Evolutionary conservation across 2,797 vertebrate genomes (phyloP).

Genomic region (Artibeus jamaicensis): DNA sequence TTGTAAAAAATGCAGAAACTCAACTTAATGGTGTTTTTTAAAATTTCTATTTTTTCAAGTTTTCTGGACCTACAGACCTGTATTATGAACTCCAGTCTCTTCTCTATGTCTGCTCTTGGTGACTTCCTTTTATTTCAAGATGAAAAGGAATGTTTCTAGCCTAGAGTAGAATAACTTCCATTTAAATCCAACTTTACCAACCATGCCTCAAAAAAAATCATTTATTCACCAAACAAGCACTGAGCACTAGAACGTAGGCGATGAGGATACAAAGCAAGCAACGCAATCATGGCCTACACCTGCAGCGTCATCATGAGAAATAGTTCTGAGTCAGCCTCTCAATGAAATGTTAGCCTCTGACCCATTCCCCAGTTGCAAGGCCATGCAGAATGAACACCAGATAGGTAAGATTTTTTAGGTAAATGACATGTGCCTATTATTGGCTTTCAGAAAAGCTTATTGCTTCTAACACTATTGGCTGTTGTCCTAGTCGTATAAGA

Average conservation of each 20-base stretch:
- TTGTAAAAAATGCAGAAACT: not conserved
- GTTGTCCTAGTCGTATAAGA: not conserved
- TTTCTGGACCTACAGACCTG: not conserved
- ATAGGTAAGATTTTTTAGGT: not conserved
- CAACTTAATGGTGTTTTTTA: not conserved
- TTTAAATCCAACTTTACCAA: not conserved
- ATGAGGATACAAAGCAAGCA: not conserved
- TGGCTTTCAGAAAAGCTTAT: not conserved
- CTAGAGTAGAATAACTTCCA: not conserved
- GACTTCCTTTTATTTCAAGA: not conserved
- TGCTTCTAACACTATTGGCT: not conserved
- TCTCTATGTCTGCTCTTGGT: not conserved
- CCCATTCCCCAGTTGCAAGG: not conserved
- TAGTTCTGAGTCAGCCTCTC: not conserved
- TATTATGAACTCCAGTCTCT: not conserved
- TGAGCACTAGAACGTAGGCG: not conserved
- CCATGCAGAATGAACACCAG: not conserved
- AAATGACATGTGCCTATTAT: not conserved
- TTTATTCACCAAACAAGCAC: not conserved
- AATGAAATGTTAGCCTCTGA: not conserved
- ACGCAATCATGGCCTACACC: not conserved
- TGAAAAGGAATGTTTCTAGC: not conserved
- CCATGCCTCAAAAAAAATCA: not conserved
- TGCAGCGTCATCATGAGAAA: not conserved
- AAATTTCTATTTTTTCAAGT: not conserved